Evolutionary conservation across 2,888 invertebrate species (phyloP).

Genomic region (Drosophila lacicola): DNA sequence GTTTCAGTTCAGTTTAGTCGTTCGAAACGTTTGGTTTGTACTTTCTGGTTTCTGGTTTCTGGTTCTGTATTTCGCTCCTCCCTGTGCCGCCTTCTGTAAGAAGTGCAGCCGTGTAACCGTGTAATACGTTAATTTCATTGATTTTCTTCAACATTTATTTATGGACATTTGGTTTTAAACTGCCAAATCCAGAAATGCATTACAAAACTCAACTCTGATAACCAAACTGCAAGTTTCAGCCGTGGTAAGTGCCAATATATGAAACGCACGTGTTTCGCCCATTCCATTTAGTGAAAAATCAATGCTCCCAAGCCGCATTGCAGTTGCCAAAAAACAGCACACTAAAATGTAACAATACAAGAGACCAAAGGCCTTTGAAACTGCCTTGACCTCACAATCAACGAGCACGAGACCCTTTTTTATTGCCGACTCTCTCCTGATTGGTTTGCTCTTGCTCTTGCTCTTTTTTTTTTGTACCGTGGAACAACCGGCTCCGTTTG

Average conservation of each 20-base stretch:
- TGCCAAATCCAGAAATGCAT: conserved; percentile 30
- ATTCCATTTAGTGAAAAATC: conserved; percentile 43
- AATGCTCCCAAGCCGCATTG: conserved; percentile 36
- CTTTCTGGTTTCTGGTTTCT: conserved; percentile 71
- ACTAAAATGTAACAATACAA: conserved; percentile 7
- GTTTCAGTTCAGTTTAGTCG: conserved; percentile 64
- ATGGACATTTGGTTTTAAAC: conserved; percentile 45
- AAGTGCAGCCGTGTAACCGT: conserved; percentile 34
- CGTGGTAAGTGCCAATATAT: conserved; percentile 45
- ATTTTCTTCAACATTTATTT: conserved; percentile 68
- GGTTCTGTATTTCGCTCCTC: conserved; percentile 31
- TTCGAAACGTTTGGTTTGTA: conserved; percentile 65
- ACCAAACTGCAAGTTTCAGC: conserved; percentile 26
- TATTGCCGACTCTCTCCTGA: neutral
- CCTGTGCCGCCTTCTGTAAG: conserved; percentile 26
- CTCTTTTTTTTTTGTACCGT: conserved; percentile 4
- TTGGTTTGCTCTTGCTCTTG: neutral
- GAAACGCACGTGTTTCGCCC: conserved; percentile 43
- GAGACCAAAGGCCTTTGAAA: conserved; percentile 3
- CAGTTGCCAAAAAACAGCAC: conserved; percentile 23
- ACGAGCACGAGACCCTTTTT: conserved; percentile 17
- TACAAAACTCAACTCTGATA: conserved; percentile 20
- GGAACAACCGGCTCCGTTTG: conserved; percentile 11
- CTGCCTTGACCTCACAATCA: conserved; percentile 49
- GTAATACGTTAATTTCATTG: conserved; percentile 70